Evolutionary conservation across 1,140 invertebrate species (phyloP), one percentile per base, ranked within the genome.

Genomic region (Triops longicaudatus): DNA sequence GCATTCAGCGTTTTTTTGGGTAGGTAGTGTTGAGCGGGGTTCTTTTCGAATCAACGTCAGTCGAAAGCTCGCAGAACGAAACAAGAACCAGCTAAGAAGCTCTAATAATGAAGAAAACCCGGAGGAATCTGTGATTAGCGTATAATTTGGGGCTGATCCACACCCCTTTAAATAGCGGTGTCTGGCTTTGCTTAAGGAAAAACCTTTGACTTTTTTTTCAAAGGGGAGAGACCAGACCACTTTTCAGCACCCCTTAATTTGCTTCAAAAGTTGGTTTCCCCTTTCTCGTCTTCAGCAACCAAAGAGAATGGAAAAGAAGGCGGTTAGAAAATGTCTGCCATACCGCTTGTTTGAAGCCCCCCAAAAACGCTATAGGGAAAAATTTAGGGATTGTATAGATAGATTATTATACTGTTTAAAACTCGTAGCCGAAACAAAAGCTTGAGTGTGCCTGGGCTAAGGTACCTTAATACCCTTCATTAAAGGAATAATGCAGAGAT

Each of bases 181-280:
- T 63, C 50, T 63, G 50, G 50, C 50, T 63, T 63, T 63, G 50
- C 50, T 63, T 63, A 63, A 63, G 50, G 50, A 63, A 63, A 63
- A 63, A 63, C 50, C 50, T 63, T 63, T 63, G 50, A 22, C 50
- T 63, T 22, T 63, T 22, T 63, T 63, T 37, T 37, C 31, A 7
- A 7, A 37, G n/a, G 50, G n/a, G 50, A 37, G 31, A 37, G 31
- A 37, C 31, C 31, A 37, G 31, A 37, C 31, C 31, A 37, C 31
- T 63, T 63, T 63, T 63, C 50, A 63, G 50, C 50, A 63, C 50
- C 50, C 50, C 50, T 63, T 63, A 63, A 63, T 63, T 63, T 63
- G 50, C 11, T 22, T 63, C 50, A 63, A 63, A n/a, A 63, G 14
- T n/a, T 22, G n/a, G 44, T 63, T n/a, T 63, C 10, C 3, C 50